Base-by-base conservation (phyloP, 2,113 vertebrate genomes). In the Neotragus moschatus region DNA sequence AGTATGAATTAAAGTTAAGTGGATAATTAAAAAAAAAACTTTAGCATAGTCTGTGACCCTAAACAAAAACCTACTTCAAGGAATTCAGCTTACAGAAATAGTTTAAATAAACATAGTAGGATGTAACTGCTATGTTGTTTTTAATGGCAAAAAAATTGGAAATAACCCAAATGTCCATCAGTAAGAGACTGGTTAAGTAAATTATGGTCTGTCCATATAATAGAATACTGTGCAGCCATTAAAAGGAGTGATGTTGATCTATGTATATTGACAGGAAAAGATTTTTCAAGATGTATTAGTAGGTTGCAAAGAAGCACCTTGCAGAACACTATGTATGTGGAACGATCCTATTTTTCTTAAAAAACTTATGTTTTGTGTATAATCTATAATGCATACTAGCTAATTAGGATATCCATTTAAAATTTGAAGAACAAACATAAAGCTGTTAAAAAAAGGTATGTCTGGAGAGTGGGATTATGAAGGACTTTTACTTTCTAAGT, bases 401-500 rank as follows among this genome's bases (percentile, higher is more conserved):
- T 89, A 93, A 92, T 95, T 84, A 63, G 43, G 56, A 79, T 82
- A 79, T 47, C 90, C 77, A 51, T 66, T 96, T 97, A 53, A 85
- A 92, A 79, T 84, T 53, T 66, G 85, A 90, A 98, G 84, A 96
- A 47, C 82, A 84, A 96, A 79, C 8, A 55, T 55, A 90, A 89
- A 73, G n/a, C 66, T 95, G 3, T 95, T 95, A 96, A 51, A 39
- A 96, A 23, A 93, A 33, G n/a, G 77, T 97, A 21, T 88, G 39
- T 70, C 73, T 79, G 56, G 47, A 80, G 91, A 96, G 30, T 47
- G 16, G 16, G 36, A 82, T 95, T 96, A 47, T 96, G 63, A 91
- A 87, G 87, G 60, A 95, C 49, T 96, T 97, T 82, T 84, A 84
- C 25, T 97, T 93, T 96, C n/a, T 51, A 56, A 97, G 66, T 97